Percentiles rank a stretch among this genome's conserved stretches.
Conservation (phyloP, 2,888 invertebrate genomes). For the Brachycybe producta region DNA sequence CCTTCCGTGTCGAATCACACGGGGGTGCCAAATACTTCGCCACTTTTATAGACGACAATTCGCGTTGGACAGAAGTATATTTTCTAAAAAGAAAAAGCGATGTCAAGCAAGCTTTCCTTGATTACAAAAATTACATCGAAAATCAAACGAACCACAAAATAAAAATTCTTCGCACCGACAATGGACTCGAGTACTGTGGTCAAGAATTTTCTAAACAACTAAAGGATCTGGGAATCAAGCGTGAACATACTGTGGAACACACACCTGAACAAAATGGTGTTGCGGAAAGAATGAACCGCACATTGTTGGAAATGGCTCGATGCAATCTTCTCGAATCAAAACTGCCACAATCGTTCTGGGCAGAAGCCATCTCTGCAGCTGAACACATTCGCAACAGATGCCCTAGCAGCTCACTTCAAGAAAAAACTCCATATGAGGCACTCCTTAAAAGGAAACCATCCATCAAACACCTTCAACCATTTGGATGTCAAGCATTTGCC, state of each 20-base stretch:
- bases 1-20: slow-evolving; percentile 1
- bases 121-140: background rate
- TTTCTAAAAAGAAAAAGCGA: background rate
- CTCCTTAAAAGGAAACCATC: slow-evolving; percentile 12
- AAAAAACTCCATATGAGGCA: slow-evolving; percentile 4
- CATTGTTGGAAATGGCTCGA: background rate
- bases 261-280: background rate
- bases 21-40: slow-evolving; percentile 3
- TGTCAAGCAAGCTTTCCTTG: background rate
- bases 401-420: background rate
- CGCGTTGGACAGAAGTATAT: background rate
- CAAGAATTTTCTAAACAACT: no score
- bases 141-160: background rate
- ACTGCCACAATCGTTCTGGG: slow-evolving; percentile 2
- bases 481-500: background rate
- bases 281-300: background rate
- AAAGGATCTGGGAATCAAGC: no score
- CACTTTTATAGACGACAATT: slow-evolving; percentile 9
- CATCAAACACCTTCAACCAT: background rate
- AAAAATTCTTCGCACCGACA: slow-evolving; percentile 8
- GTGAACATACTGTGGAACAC: background rate
- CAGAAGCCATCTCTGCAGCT: background rate
- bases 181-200: slow-evolving; percentile 11
- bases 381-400: background rate
- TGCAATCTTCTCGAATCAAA: background rate